Conservation (phyloP, 2,888 invertebrate species). For the Ornithoptera priamus region DNA sequence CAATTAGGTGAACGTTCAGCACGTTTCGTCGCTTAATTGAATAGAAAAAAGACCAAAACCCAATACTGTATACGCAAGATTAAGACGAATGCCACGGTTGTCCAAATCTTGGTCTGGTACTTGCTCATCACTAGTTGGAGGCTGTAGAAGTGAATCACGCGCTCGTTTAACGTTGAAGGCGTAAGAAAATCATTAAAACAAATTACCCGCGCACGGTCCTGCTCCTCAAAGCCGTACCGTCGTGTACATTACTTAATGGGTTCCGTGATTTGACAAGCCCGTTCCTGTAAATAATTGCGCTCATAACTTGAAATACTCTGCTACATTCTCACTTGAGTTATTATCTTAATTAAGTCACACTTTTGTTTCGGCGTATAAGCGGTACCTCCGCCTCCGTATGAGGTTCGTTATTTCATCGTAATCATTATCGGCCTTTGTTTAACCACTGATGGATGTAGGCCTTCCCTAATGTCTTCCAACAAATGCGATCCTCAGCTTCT, state of each 20-base stretch:
- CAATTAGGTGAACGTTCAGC: too few relatives aligned
- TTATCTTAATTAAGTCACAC: slow-evolving; percentile 7
- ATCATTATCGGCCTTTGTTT: too few relatives aligned
- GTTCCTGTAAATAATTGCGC: slow-evolving; percentile 20
- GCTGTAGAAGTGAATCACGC: slow-evolving; percentile 22
- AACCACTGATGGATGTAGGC: too few relatives aligned
- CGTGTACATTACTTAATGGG: slow-evolving; percentile 10
- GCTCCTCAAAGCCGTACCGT: slow-evolving; percentile 6
- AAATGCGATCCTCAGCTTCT: too few relatives aligned
- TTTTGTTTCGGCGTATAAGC: slow-evolving; percentile 4
- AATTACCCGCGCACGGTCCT: slow-evolving; percentile 13
- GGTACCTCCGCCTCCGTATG: not conserved
- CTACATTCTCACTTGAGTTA: slow-evolving; percentile 16
- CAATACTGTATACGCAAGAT: too few relatives aligned
- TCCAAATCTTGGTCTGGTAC: too few relatives aligned
- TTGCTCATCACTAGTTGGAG: not conserved
- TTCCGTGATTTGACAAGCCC: slow-evolving; percentile 15
- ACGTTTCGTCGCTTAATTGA: too few relatives aligned
- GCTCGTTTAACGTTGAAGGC: slow-evolving; percentile 10
- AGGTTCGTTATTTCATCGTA: too few relatives aligned
- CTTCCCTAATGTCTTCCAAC: too few relatives aligned
- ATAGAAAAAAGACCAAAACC: too few relatives aligned
- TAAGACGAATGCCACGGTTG: too few relatives aligned
- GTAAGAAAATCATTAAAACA: slow-evolving; percentile 24
- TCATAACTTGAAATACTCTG: slow-evolving; percentile 18